Evolutionary conservation across 1,140 invertebrate genomes (phyloP).

Genomic region (Scaptomyza hsui): DNA sequence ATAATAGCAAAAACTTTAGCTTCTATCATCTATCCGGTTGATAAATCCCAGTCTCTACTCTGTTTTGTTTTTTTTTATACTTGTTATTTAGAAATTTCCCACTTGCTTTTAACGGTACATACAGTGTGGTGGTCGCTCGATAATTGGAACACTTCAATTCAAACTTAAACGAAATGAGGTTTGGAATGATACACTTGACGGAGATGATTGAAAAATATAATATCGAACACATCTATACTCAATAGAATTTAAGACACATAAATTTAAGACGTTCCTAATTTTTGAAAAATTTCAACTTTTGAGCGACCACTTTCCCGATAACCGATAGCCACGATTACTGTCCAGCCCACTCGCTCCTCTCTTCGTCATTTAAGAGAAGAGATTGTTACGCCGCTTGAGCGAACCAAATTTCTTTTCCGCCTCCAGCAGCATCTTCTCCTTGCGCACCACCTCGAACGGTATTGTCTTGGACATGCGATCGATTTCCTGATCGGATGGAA

Average conservation of each 20-base stretch:
- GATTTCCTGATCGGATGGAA: slow-evolving; percentile 87
- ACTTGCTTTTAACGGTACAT: slow-evolving; percentile 5
- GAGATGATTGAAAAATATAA: too few relatives aligned
- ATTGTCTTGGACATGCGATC: slow-evolving; percentile 83
- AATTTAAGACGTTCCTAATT: background rate
- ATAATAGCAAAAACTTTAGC: too few relatives aligned
- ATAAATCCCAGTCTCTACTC: slow-evolving; percentile 16
- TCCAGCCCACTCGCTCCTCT: too few relatives aligned
- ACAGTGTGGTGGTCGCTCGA: background rate
- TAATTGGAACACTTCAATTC: background rate
- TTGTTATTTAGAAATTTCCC: slow-evolving; percentile 17
- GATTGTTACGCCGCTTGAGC: slow-evolving; percentile 88
- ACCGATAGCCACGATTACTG: slow-evolving; percentile 1
- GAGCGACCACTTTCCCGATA: slow-evolving; percentile 1
- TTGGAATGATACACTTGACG: background rate
- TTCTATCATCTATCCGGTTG: background rate
- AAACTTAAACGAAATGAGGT: background rate
- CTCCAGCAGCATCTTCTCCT: slow-evolving; percentile 85
- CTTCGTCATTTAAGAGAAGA: slow-evolving; percentile 87
- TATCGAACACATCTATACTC: background rate
- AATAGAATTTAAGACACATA: background rate
- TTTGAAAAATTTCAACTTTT: background rate
- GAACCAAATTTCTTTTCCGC: slow-evolving; percentile 87
- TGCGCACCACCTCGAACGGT: slow-evolving; percentile 88
- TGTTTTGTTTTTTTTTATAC: background rate